phyloP scores from a whole-genome alignment of 2,113 vertebrate genomes.

The Podiceps cristatus region DNA sequence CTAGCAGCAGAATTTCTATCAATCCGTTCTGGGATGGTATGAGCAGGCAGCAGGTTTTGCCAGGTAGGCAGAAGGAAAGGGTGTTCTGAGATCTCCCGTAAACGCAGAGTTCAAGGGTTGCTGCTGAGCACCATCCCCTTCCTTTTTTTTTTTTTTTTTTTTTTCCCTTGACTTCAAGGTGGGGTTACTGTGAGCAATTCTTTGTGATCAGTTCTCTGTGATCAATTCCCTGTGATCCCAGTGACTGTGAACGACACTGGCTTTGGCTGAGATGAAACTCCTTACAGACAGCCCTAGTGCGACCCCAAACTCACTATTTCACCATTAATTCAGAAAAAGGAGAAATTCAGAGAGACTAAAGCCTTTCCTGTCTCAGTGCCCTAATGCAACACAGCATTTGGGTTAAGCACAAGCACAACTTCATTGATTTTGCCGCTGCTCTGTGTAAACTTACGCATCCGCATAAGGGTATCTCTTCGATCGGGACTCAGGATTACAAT shows the following conservation, averaged over 20 bases:
- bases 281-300: neutral
- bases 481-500: neutral
- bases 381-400: neutral
- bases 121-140: neutral
- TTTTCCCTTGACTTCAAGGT: neutral
- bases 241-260: neutral
- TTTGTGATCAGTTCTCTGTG: neutral
- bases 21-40: conserved; percentile 24
- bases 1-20: conserved; percentile 68
- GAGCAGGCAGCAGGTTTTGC: neutral
- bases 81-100: neutral
- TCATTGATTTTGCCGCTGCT: neutral
- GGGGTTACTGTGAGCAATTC: neutral
- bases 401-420: neutral
- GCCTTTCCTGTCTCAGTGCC: neutral
- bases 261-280: neutral
- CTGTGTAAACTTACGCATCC: neutral
- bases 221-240: neutral
- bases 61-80: conserved; percentile 44
- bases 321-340: neutral
- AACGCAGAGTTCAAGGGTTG: neutral
- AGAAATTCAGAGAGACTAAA: neutral
- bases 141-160: neutral
- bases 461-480: neutral
- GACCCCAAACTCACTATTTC: neutral